Base-by-base conservation (phyloP, 2,797 vertebrate species). In the Neosalanx taihuensis region DNA sequence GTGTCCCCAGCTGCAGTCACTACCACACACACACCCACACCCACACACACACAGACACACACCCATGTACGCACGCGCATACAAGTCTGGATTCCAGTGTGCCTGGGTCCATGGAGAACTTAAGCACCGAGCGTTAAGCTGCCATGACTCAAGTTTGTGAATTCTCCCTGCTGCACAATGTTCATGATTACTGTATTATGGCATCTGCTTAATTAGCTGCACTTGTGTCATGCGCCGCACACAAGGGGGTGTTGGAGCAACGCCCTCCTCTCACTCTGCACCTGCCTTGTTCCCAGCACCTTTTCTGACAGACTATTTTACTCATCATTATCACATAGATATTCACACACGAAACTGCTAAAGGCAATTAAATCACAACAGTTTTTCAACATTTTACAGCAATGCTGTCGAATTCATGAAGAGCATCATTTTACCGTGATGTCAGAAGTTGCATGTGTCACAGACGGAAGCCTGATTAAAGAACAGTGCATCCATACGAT, bases 181-280 rank as follows among this genome's bases (percentile, higher is more conserved):
- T 86, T 91, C 79, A 86, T 89, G 87, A 90, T 91, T 89, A 90
- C 86, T 83, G 89, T 88, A 89, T 91, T 87, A 89, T 88, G 87
- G 89, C 89, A 91, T 90, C 91, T 90, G 91, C 89, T 87, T 91
- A 91, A 92, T 91, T 90, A 91, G 89, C 89, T 89, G 88, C 88
- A 86, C 90, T 89, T 83, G 89, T 88, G 88, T 91, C 89, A 87
- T 89, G 88, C 89, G 89, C 87, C 85, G 86, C 89, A 83, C 87
- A 87, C 86, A 20, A 76, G 89, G 87, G 88, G 89, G 89, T 88
- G 88, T 86, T 89, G 89, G 88, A 89, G 56, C 90, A 89, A 85
- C 86, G 87, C 85, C 88, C 87, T 88, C 90, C 89, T 86, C 86
- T 90, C 89, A 91, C 89, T 90, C 3, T 33, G 35, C 46, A 90